Evolutionary conservation across 1,140 invertebrate genomes (phyloP).

Genomic region (Drosophila quadrilineata): DNA sequence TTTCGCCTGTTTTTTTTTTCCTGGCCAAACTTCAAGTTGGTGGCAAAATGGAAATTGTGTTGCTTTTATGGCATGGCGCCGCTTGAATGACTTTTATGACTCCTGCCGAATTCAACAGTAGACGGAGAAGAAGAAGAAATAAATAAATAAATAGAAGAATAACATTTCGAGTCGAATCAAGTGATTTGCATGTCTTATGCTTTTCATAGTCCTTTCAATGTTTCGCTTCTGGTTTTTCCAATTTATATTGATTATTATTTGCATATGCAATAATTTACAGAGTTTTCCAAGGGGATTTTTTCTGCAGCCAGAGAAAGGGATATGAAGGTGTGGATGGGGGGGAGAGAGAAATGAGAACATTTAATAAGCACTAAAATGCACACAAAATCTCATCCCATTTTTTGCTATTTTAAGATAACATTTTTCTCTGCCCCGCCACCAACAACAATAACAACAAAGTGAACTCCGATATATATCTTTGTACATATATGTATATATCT

Average conservation of each 20-base stretch:
- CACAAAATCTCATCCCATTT: constrained; percentile 24
- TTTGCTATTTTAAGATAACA: constrained; percentile 37
- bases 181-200: constrained; percentile 66
- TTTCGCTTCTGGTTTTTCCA: constrained; percentile 18
- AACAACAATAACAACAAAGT: background rate
- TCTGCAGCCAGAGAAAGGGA: background rate
- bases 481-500: background rate
- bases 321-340: too few species aligned
- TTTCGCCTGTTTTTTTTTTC: constrained; percentile 30
- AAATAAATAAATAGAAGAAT: constrained; percentile 15
- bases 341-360: constrained; percentile 28
- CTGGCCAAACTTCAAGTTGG: constrained; percentile 38
- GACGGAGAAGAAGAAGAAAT: too few species aligned
- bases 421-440: constrained; percentile 8
- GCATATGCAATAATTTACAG: constrained; percentile 65
- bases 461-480: constrained; percentile 1
- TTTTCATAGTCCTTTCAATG: background rate
- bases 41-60: constrained; percentile 59
- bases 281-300: constrained; percentile 15
- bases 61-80: constrained; percentile 72
- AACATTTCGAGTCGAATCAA: constrained; percentile 28
- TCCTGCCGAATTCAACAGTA: constrained; percentile 38
- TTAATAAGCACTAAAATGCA: constrained; percentile 70
- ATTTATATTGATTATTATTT: constrained; percentile 53
- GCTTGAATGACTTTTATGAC: constrained; percentile 76